These are phyloP conservation scores for Drosophila phalerata DNA, from an alignment of 2,888 invertebrate genomes.

Conservation along the genomic window DNA sequence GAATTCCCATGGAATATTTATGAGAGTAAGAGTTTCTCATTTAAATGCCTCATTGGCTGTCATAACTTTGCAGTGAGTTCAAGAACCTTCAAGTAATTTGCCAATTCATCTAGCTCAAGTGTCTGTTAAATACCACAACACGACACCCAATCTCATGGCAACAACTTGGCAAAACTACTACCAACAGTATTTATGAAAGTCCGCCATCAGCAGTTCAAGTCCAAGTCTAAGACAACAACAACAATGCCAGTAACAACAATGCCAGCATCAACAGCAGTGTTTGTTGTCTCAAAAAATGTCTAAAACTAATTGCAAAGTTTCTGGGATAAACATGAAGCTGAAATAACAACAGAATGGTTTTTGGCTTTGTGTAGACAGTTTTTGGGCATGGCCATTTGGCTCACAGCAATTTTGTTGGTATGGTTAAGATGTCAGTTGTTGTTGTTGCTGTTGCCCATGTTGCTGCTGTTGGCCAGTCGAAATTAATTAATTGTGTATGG, in stretches of 20 bases:
- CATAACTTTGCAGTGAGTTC: slow-evolving; percentile 46
- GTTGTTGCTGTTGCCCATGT: slow-evolving; percentile 1
- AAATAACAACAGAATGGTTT: slow-evolving; percentile 50
- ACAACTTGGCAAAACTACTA: slow-evolving; percentile 48
- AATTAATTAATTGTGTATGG: slow-evolving; percentile 80
- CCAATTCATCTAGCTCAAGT: slow-evolving; percentile 71
- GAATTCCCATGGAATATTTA: slow-evolving; percentile 27
- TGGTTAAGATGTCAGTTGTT: slow-evolving; percentile 54
- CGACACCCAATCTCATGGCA: slow-evolving; percentile 47
- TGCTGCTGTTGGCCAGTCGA: slow-evolving; percentile 40
- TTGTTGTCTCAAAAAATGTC: slow-evolving; percentile 54
- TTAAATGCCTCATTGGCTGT: slow-evolving; percentile 46
- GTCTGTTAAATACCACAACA: slow-evolving; percentile 61
- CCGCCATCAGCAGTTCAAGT: slow-evolving; percentile 15
- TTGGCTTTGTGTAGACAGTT: slow-evolving; percentile 33
- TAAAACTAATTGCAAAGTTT: slow-evolving; percentile 73
- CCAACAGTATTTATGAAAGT: slow-evolving; percentile 58
- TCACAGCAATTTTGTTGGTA: slow-evolving; percentile 43
- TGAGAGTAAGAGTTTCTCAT: slow-evolving; percentile 26
- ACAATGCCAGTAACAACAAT: neutral
- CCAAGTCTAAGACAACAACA: neutral
- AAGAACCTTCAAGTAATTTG: slow-evolving; percentile 59
- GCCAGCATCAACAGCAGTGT: slow-evolving; percentile 15
- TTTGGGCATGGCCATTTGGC: slow-evolving; percentile 33
- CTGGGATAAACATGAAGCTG: slow-evolving; percentile 35